A percentile compares a stretch with the other conserved stretches of the same genome.
phyloP scores from a whole-genome alignment of 2,797 vertebrate species.

The Fistularia commersonii region DNA sequence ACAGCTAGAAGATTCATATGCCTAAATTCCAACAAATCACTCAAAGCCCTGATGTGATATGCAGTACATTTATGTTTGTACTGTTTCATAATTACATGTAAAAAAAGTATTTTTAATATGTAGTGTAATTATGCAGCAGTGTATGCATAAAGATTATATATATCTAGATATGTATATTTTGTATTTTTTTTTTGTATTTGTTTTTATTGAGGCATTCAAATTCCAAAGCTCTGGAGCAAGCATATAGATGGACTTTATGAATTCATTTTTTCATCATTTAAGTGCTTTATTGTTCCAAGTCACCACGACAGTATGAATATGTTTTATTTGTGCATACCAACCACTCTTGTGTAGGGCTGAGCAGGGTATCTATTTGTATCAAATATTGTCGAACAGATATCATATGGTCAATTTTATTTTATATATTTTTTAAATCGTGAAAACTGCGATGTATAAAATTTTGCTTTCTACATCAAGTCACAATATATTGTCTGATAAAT shows the following conservation, averaged over 20 bases:
- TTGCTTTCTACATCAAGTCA: too few species aligned
- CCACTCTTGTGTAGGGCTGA: neutral
- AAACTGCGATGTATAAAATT: too few species aligned
- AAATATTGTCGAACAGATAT: too few species aligned
- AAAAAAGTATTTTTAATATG: neutral
- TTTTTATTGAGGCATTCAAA: neutral
- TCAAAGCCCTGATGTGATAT: too few species aligned
- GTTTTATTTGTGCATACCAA: neutral
- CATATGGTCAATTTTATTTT: too few species aligned
- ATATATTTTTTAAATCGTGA: too few species aligned
- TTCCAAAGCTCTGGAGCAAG: slow-evolving; percentile 7
- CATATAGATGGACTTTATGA: neutral
- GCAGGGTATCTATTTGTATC: too few species aligned
- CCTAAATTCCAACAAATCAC: neutral
- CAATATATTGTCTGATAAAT: too few species aligned
- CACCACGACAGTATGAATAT: neutral
- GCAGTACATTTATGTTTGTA: neutral
- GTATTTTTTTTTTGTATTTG: neutral
- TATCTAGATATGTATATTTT: neutral
- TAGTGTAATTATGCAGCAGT: too few species aligned
- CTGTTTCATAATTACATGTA: neutral
- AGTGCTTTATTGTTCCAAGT: neutral
- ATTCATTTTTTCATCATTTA: neutral
- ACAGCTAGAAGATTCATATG: neutral
- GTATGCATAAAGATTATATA: too few species aligned